phyloP scores from a whole-genome alignment of 1,140 invertebrate species.

The Tetramorium simillimum region DNA sequence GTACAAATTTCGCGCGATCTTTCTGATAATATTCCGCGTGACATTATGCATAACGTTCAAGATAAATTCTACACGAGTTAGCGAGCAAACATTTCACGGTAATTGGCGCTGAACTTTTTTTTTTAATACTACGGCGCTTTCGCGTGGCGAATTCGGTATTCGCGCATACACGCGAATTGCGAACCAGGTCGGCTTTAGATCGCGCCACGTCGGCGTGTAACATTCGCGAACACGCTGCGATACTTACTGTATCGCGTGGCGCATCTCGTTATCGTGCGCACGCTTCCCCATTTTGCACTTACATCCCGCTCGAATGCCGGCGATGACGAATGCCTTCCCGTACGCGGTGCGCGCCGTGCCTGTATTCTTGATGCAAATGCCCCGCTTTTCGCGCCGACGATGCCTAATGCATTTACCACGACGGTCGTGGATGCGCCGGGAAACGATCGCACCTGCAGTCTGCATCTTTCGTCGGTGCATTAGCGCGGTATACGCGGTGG shows the following conservation, averaged over 20 bases:
- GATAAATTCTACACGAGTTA: slow-evolving; percentile 15
- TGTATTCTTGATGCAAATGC: slow-evolving; percentile 70
- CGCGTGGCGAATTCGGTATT: background rate
- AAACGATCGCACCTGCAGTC: slow-evolving; percentile 52
- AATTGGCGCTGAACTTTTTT: slow-evolving; percentile 10
- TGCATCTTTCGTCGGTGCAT: slow-evolving; percentile 32
- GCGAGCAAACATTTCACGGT: background rate
- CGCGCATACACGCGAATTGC: background rate
- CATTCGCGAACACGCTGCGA: slow-evolving; percentile 10
- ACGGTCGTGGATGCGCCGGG: slow-evolving; percentile 36
- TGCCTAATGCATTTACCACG: slow-evolving; percentile 70
- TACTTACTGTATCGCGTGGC: slow-evolving; percentile 69
- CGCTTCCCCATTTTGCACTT: background rate
- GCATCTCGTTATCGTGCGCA: slow-evolving; percentile 63
- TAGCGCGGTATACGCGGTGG: slow-evolving; percentile 21
- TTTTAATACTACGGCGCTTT: background rate
- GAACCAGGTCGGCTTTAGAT: background rate
- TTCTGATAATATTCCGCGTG: slow-evolving; percentile 10
- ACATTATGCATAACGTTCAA: slow-evolving; percentile 1
- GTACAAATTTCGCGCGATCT: slow-evolving; percentile 14
- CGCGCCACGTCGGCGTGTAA: background rate
- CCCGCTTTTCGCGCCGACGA: slow-evolving; percentile 67
- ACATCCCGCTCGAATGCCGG: slow-evolving; percentile 32
- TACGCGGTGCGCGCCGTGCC: slow-evolving; percentile 22
- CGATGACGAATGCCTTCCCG: slow-evolving; percentile 71